These are phyloP conservation scores for Xiphophorus birchmanni DNA, from an alignment of 2,797 vertebrate genomes.

Conservation along the genomic window DNA sequence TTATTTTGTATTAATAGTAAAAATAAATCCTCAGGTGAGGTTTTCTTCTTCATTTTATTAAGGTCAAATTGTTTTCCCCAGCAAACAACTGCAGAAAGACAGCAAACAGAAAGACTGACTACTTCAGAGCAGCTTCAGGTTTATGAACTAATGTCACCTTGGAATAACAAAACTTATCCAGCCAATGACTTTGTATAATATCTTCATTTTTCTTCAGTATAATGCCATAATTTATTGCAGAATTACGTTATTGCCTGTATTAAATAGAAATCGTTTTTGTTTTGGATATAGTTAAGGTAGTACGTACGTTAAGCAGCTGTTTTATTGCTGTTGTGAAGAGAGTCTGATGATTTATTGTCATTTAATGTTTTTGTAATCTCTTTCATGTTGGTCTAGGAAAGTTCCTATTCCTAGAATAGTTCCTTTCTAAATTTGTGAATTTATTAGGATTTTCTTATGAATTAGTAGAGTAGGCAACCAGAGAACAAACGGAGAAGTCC, in stretches of 20 bases:
- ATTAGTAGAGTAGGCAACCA: constrained; percentile 5
- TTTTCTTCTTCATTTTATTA: neutral
- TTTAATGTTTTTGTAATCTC: neutral
- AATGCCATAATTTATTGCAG: neutral
- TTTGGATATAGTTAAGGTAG: neutral
- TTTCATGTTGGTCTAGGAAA: neutral
- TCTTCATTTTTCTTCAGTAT: neutral
- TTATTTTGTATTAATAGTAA: neutral
- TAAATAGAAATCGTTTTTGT: neutral
- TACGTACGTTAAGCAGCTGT: neutral
- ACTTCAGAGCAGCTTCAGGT: neutral
- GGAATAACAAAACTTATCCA: neutral
- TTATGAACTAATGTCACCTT: neutral
- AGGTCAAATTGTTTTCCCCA: neutral
- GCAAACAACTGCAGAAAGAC: neutral
- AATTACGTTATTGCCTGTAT: neutral
- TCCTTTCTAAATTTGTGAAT: constrained; percentile 12
- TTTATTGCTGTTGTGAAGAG: neutral
- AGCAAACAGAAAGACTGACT: neutral
- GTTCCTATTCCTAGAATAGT: neutral
- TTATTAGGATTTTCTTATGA: constrained; percentile 18
- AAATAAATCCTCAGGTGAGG: neutral
- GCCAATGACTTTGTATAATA: neutral
- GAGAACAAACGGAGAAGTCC: neutral
- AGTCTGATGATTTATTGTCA: neutral